Conservation (phyloP, 2,888 invertebrate species). For the Heliconius aoede region DNA sequence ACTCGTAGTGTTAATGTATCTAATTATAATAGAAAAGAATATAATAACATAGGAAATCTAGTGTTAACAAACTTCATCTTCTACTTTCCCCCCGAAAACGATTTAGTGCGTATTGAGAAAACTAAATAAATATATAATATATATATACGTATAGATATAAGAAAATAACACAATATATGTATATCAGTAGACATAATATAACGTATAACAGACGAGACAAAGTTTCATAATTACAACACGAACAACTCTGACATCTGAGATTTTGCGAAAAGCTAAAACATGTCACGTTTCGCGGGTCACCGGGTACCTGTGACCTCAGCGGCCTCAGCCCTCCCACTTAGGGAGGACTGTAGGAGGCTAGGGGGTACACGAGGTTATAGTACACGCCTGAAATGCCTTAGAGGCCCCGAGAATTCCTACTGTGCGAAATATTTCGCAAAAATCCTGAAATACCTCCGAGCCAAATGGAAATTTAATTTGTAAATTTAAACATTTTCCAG, state of each 20-base stretch:
- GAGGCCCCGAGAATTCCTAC: neutral
- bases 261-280: constrained; percentile 16
- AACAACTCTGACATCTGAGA: constrained; percentile 8
- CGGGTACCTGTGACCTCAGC: constrained; percentile 5
- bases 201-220: constrained; percentile 1
- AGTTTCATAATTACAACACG: neutral
- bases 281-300: constrained; percentile 27
- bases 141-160: neutral
- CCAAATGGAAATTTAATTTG: constrained; percentile 30
- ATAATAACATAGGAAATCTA: neutral
- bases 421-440: constrained; percentile 23
- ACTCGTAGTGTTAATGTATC: too few species aligned
- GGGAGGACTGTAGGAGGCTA: neutral
- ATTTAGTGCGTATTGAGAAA: too few species aligned
- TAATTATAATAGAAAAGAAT: too few species aligned
- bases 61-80: too few species aligned
- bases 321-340: neutral
- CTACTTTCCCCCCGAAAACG: too few species aligned
- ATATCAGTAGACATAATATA: neutral
- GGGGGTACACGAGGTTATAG: neutral
- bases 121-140: neutral
- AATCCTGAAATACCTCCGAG: constrained; percentile 14
- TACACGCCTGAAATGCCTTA: constrained; percentile 8
- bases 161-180: neutral
- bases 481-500: constrained; percentile 24